Evolutionary conservation across 2,888 invertebrate genomes (phyloP), one percentile per base, ranked within the genome.

Genomic region (Prenolepis imparis): DNA sequence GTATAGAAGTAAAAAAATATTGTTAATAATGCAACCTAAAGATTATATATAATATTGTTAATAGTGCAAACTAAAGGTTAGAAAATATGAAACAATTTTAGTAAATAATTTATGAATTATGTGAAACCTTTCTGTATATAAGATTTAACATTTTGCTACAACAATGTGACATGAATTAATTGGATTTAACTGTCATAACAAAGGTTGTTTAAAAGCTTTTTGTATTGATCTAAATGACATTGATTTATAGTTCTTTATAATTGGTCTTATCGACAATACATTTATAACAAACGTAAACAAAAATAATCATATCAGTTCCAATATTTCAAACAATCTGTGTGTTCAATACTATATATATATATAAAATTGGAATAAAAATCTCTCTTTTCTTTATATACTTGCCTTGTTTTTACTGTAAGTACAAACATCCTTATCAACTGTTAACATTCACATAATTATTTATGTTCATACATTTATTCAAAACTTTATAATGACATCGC

Each of bases 201-300:
- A 41, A 68, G 15, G 0, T 11, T 2, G 5, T 52, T 52, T 64
- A 75, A 44, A 18, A 18, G 15, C 5, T 57, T 12, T 15, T 15
- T 21, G 3, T 66, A 3, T 39, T 41, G 0, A 0, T 24, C 8
- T 39, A 12, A 21, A 55, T 1, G n/a, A 5, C 21, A 77, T 41
- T 77, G 64, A 44, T 59, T 52, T 21, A 11, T 28, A 21, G 21
- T 63, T 32, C 18, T 28, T 61, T 68, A 67, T 52, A 64, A 82
- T 66, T 64, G 12, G 18, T 39, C 21, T 74, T 84, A 85, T 81
- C 63, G 39, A 18, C 72, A 64, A 75, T 70, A 59, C 21, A 21
- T 77, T 55, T 75, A 52, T n/a, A 32, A 59, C 21, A 52, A 36
- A 39, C 5, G 5, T 36, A 36, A 3, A 55, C 57, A 41, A 68